Evolutionary conservation across 2,797 vertebrate genomes (phyloP), one percentile per base, ranked within the genome.

Genomic region (Allobates femoralis): DNA sequence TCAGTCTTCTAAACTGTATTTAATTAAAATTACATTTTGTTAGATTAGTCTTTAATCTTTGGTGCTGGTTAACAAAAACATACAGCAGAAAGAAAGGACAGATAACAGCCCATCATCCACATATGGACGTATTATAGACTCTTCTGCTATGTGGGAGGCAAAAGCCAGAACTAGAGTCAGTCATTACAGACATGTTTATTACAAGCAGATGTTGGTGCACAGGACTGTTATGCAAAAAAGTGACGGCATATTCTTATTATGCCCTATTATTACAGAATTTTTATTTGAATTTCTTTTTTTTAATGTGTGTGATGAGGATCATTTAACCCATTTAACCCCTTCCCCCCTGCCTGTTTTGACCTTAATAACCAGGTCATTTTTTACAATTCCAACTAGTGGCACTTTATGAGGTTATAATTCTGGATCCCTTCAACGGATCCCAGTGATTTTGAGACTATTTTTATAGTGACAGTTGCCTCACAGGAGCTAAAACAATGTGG

Each of bases 141-240:
- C 32, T 55, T 82, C 50, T 34, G 50, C 46, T 71, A 71, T 69
- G 80, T 82, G 50, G 80, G 66, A 82, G 80, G 64, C 26, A 71
- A 55, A 81, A 51, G 34, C 50, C 26, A 81, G 11, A 53, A 81
- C 34, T 55, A 53, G 79, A 81, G 41, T 46, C 46, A 66, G 60
- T 66, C 26, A 55, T 23, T 55, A 53, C 26, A 69, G n/a, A 81
- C 50, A 69, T 15, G 50, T 32, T 66, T 18, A 66, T 81, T 51
- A 46, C 30, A 21, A 81, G 50, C 79, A 81, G 79, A 81, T 81
- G 79, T 67, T 51, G 64, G 10, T n/a, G 41, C 8, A 15, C 8
- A 14, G 37, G 41, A 50, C 30, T 66, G 58, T 30, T 12, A 16
- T 34, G 12, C 28, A 53, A 69, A 26, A 81, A 55, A 69, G 23